Evolutionary conservation across 2,888 invertebrate species (phyloP).

Genomic region (Drosophila yooni): DNA sequence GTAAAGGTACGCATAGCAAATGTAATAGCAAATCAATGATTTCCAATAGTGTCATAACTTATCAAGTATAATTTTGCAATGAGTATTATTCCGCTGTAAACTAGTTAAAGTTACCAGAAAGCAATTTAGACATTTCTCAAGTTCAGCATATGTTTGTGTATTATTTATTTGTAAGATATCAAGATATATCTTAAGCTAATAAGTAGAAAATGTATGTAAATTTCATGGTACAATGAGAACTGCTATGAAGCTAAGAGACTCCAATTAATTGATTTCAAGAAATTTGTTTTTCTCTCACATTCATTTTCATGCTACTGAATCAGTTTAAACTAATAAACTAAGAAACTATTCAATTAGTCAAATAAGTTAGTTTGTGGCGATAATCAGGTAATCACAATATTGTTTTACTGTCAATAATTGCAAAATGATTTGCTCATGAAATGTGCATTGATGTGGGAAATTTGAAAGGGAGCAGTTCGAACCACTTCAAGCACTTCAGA

Average conservation of each 20-base stretch:
- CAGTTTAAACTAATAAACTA: no score
- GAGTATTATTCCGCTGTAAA: not conserved
- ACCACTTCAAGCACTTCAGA: not conserved
- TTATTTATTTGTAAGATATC: not conserved
- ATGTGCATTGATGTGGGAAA: not conserved
- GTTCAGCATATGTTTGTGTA: not conserved
- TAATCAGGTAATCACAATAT: not conserved
- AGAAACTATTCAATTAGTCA: not conserved
- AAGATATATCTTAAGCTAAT: not conserved
- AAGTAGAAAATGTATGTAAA: not conserved
- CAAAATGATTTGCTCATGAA: not conserved
- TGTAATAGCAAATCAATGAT: not conserved
- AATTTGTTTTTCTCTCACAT: not conserved
- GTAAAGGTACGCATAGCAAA: not conserved
- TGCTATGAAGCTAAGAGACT: not conserved
- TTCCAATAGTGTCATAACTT: not conserved
- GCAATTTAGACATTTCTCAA: not conserved
- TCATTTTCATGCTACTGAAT: not conserved
- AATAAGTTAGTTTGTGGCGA: not conserved
- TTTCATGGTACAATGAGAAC: not conserved
- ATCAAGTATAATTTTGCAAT: not conserved
- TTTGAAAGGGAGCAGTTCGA: not conserved
- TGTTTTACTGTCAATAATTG: conserved; percentile 1
- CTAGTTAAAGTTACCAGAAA: not conserved
- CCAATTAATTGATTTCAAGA: not conserved